These are phyloP conservation scores for Andrena bucephala DNA, from an alignment of 2,888 invertebrate genomes.

Conservation along the genomic window DNA sequence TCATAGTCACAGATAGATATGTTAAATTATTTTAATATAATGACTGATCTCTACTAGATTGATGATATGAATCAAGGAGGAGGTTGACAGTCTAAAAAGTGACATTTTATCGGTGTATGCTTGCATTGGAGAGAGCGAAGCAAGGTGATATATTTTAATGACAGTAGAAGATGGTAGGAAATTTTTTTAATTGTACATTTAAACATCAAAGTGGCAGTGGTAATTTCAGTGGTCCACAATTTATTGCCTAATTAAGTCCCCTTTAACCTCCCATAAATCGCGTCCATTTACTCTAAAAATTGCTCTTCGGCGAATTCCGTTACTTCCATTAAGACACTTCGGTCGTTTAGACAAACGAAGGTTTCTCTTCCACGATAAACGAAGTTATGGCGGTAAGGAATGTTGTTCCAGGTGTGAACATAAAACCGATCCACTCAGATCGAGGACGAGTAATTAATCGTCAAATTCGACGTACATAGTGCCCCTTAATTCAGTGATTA, in stretches of 20 bases:
- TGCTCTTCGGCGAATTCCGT: conserved; percentile 13
- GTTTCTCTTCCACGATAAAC: background rate
- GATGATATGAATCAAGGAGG: background rate
- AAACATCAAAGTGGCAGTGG: background rate
- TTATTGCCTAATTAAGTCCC: conserved; percentile 17
- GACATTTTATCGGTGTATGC: background rate
- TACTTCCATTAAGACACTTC: background rate
- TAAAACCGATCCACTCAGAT: conserved; percentile 14
- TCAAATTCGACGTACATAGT: conserved; percentile 35
- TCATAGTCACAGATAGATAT: background rate
- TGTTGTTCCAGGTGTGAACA: conserved; percentile 8
- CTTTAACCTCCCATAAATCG: background rate
- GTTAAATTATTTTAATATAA: background rate
- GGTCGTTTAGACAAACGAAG: background rate
- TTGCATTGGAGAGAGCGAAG: background rate
- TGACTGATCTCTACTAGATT: background rate
- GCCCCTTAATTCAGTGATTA: conserved; percentile 42
- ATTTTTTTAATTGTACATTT: background rate
- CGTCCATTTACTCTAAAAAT: background rate
- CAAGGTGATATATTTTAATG: background rate
- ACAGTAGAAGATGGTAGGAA: background rate
- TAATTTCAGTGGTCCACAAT: conserved; percentile 3
- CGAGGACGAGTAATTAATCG: conserved; percentile 44
- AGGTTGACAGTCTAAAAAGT: background rate
- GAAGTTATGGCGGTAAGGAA: conserved; percentile 5